Evolutionary conservation across 2,888 invertebrate species (phyloP), one percentile per base, ranked within the genome.

Genomic region (Stenodema calcarata): DNA sequence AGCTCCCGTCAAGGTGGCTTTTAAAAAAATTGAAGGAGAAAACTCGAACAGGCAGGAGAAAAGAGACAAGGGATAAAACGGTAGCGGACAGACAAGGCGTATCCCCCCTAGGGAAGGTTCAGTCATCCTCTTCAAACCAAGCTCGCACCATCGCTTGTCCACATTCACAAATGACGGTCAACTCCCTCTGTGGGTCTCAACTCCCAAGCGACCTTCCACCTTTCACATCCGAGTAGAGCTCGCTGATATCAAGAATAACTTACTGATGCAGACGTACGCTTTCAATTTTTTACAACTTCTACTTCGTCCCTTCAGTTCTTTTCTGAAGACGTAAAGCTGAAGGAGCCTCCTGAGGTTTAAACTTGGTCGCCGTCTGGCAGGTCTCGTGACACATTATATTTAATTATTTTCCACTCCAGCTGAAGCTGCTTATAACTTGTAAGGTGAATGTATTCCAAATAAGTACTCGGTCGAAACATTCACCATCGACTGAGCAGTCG

Each of bases 31-130:
- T 42, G 78, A 44, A 27, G 44, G 27, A 75, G 75, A 75, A 75
- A 75, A 75, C 75, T 35, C 75, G n/a, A 35, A n/a, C 35, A 75
- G 75, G 35, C 75, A 41, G 28, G 44, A 23, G 18, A 78, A 78
- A 78, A 73, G 35, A 35, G 35, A 41, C 73, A 28, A 73, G 73
- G 73, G 35, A 73, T 41, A 35, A n/a, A 73, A 73, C 62, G 62
- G 62, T 23, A 62, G 62, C 23, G 62, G 62, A 23, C 62, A 62
- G 62, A 62, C 62, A 62, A 62, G 62, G 62, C 62, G 73, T 73
- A 73, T 41, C n/a, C 73, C 78, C 78, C 78, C 78, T 23, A 44
- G 78, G 78, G 78, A 44, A 41, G 78, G 78, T 78, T 78, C 41
- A 78, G 78, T 78, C 44, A 44, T 76, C 75, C 75, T 50, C 50